phyloP scores from a whole-genome alignment of 2,797 vertebrate species.

The Crenichthys baileyi region DNA sequence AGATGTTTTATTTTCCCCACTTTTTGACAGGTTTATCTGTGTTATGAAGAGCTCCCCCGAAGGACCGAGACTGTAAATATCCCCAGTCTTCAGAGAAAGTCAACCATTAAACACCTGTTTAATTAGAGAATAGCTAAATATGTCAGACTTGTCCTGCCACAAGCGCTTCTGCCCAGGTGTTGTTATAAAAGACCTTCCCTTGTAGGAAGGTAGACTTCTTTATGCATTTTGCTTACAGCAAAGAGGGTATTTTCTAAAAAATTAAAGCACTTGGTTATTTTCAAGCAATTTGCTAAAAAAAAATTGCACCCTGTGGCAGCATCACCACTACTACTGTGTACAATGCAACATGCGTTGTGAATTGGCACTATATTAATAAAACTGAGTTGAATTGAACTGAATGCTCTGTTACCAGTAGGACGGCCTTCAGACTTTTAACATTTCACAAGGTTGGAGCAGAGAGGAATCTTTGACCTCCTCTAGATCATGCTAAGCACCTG shows the following conservation, averaged over 20 bases:
- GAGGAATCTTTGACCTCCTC: neutral
- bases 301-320: neutral
- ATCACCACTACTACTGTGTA: too few species aligned
- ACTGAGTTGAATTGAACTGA: too few species aligned
- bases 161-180: neutral
- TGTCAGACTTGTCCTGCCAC: slow-evolving; percentile 8
- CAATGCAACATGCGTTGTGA: too few species aligned
- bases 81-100: slow-evolving; percentile 8
- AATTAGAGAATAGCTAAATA: slow-evolving; percentile 28
- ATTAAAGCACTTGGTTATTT: neutral
- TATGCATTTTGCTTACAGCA: slow-evolving; percentile 1
- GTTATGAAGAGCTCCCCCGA: slow-evolving; percentile 44
- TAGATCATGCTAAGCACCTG: too few species aligned
- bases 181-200: neutral
- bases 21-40: slow-evolving; percentile 27
- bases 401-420: too few species aligned
- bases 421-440: too few species aligned
- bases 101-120: slow-evolving; percentile 30
- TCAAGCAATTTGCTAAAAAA: neutral
- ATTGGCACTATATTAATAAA: too few species aligned
- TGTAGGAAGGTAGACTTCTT: neutral
- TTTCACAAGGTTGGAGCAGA: too few species aligned
- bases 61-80: slow-evolving; percentile 33
- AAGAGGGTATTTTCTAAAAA: neutral
- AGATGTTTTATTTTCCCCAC: slow-evolving; percentile 28